Evolutionary conservation across 2,888 invertebrate species (phyloP).

Genomic region (Mimachlamys varia): DNA sequence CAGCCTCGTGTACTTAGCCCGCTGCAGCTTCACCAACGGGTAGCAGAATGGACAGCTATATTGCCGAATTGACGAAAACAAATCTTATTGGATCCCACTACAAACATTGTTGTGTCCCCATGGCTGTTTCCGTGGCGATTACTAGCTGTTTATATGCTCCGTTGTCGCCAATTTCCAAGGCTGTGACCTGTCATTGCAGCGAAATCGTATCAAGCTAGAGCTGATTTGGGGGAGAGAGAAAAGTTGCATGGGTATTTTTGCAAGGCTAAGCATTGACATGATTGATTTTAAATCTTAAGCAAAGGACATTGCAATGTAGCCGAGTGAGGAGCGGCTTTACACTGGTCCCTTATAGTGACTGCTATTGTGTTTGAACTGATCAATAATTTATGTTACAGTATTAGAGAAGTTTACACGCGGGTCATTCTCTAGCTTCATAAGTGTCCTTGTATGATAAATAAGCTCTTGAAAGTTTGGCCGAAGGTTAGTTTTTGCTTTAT

Average conservation of each 20-base stretch:
- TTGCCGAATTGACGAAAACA: conserved; percentile 26
- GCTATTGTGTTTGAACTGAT: conserved; percentile 15
- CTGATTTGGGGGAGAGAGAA: conserved; percentile 9
- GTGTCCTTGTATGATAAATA: background rate
- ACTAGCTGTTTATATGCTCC: background rate
- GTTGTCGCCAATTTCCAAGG: conserved; percentile 27
- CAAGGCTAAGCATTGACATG: conserved; percentile 18
- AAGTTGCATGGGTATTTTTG: conserved; percentile 33
- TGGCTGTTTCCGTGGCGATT: conserved; percentile 22
- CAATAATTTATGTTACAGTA: conserved; percentile 19
- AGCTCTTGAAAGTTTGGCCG: background rate
- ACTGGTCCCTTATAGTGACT: background rate
- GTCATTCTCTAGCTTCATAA: background rate
- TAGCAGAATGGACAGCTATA: conserved; percentile 21
- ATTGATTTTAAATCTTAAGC: conserved; percentile 34
- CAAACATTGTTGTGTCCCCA: conserved; percentile 28
- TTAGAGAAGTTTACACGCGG: background rate
- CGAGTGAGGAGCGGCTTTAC: background rate
- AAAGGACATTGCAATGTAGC: conserved; percentile 28
- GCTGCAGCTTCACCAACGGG: conserved; percentile 15
- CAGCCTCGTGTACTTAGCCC: conserved; percentile 20
- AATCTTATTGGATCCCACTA: conserved; percentile 18
- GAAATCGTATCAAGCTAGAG: conserved; percentile 3
- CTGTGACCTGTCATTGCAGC: background rate
- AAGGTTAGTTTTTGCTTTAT: background rate